A percentile compares a stretch with the other conserved stretches of the same genome.
Evolutionary conservation across 2,113 vertebrate species (phyloP).

Genomic region (Istiophorus platypterus): DNA sequence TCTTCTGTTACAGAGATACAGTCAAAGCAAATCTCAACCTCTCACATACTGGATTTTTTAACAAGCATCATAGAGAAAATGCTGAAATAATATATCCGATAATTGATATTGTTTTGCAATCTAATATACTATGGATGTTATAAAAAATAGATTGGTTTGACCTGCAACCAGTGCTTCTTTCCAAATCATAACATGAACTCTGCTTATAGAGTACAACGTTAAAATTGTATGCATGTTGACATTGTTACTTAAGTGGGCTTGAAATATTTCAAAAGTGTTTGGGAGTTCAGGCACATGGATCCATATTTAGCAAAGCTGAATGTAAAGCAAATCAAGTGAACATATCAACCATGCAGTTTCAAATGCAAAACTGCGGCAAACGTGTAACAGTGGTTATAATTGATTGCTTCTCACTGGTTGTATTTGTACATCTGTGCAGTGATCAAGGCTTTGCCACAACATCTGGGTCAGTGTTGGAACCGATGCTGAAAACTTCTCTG

Average conservation of each 20-base stretch:
- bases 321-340: slow-evolving; percentile 44
- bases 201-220: slow-evolving; percentile 39
- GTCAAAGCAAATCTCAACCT: slow-evolving; percentile 88
- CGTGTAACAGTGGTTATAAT: not conserved
- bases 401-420: not conserved
- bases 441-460: slow-evolving; percentile 18
- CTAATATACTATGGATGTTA: slow-evolving; percentile 66
- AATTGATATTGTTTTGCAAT: slow-evolving; percentile 70
- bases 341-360: slow-evolving; percentile 47
- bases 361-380: slow-evolving; percentile 15
- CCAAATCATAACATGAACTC: slow-evolving; percentile 50
- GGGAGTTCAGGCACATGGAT: slow-evolving; percentile 33
- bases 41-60: slow-evolving; percentile 50
- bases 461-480: not conserved
- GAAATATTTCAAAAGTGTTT: slow-evolving; percentile 13
- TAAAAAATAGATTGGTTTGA: slow-evolving; percentile 59
- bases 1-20: slow-evolving; percentile 83
- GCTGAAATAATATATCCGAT: slow-evolving; percentile 75
- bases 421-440: slow-evolving; percentile 19
- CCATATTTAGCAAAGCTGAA: slow-evolving; percentile 55
- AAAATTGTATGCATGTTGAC: slow-evolving; percentile 58
- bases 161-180: slow-evolving; percentile 50
- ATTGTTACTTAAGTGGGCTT: slow-evolving; percentile 27
- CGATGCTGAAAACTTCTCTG: slow-evolving; percentile 5
- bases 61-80: slow-evolving; percentile 49